phyloP scores from a whole-genome alignment of 2,888 invertebrate species.

The Sarcophaga subvicina region DNA sequence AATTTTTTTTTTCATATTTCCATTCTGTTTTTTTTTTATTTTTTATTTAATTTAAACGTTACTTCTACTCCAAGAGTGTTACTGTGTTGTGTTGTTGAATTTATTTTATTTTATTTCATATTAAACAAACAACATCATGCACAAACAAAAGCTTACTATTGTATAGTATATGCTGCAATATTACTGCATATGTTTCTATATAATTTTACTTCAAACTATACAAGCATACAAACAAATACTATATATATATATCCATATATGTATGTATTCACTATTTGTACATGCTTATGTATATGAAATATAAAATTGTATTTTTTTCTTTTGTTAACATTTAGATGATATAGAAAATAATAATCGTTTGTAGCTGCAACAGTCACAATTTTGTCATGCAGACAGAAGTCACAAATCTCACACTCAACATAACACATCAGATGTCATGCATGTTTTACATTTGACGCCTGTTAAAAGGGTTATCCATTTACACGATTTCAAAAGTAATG shows the following conservation, averaged over 20 bases:
- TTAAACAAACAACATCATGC: background rate
- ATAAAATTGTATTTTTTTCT: conserved; percentile 20
- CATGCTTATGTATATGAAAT: conserved; percentile 8
- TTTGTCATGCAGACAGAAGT: conserved; percentile 54
- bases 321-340: conserved; percentile 29
- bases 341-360: conserved; percentile 37
- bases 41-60: background rate
- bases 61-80: conserved; percentile 9
- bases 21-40: conserved; percentile 21
- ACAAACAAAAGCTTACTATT: conserved; percentile 10
- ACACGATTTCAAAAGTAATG: too few species aligned
- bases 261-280: conserved; percentile 11
- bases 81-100: conserved; percentile 12
- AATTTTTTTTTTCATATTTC: conserved; percentile 2
- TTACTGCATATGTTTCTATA: background rate
- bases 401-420: conserved; percentile 61
- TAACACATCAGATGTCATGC: conserved; percentile 48
- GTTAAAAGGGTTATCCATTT: too few species aligned
- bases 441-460: too few species aligned
- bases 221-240: conserved; percentile 4
- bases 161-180: background rate
- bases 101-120: conserved; percentile 28
- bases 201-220: conserved; percentile 10
- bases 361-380: conserved; percentile 53
- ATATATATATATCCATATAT: background rate